A percentile compares a stretch with the other conserved stretches of the same genome.
phyloP scores from a whole-genome alignment of 2,888 invertebrate genomes.

The Drosophila villosipedis region DNA sequence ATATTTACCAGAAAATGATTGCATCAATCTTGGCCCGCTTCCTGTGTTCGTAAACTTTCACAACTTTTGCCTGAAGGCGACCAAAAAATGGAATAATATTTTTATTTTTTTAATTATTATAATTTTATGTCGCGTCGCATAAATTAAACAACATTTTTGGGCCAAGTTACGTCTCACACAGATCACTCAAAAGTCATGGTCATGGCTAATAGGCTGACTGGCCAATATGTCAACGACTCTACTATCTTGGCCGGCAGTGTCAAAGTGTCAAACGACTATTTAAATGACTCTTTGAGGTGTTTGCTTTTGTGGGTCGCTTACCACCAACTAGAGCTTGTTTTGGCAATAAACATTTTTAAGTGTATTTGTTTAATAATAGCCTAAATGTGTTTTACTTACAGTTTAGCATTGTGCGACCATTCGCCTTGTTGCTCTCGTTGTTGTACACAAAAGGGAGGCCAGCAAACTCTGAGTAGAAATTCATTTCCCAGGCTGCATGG shows the following conservation, averaged over 20 bases:
- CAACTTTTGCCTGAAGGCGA: slow-evolving; percentile 38
- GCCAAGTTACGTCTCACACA: slow-evolving; percentile 21
- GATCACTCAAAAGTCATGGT: slow-evolving; percentile 61
- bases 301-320: slow-evolving; percentile 32
- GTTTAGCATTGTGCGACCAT: slow-evolving; percentile 2
- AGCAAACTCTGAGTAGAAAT: background rate
- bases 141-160: slow-evolving; percentile 33
- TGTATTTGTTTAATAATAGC: background rate
- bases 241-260: slow-evolving; percentile 11
- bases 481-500: background rate
- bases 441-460: background rate
- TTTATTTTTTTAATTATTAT: slow-evolving; percentile 56
- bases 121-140: slow-evolving; percentile 50
- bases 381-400: background rate
- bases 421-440: background rate
- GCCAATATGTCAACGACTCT: slow-evolving; percentile 52
- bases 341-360: slow-evolving; percentile 12
- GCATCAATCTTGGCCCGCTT: slow-evolving; percentile 71
- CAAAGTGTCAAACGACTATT: slow-evolving; percentile 40
- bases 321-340: slow-evolving; percentile 1
- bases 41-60: slow-evolving; percentile 72
- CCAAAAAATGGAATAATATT: slow-evolving; percentile 18
- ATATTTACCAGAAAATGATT: slow-evolving; percentile 47
- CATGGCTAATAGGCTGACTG: slow-evolving; percentile 53
- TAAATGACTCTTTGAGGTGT: slow-evolving; percentile 32